phyloP scores from a whole-genome alignment of 1,140 invertebrate species.

The Drosophila leontia region DNA sequence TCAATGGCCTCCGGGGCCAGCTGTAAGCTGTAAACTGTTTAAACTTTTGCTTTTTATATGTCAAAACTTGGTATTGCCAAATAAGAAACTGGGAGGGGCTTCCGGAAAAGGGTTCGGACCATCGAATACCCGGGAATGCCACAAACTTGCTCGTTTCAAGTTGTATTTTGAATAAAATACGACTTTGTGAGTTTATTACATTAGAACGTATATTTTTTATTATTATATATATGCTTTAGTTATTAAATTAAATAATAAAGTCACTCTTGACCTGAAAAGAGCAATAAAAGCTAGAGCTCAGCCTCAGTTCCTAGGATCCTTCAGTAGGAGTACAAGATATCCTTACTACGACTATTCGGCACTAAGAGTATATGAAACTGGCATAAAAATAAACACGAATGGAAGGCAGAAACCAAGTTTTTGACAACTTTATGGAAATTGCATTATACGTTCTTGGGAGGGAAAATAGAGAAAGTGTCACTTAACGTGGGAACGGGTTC shows the following conservation, averaged over 20 bases:
- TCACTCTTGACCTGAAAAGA: no score
- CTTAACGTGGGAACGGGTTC: slow-evolving; percentile 18
- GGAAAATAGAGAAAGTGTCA: slow-evolving; percentile 29
- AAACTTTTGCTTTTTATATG: background rate
- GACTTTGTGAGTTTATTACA: background rate
- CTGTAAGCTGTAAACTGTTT: slow-evolving; percentile 10
- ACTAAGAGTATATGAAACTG: background rate
- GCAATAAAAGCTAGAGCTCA: background rate
- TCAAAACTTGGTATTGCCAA: slow-evolving; percentile 2
- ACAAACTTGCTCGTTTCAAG: background rate
- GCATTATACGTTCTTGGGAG: slow-evolving; percentile 3
- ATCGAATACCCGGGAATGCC: background rate
- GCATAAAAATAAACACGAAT: slow-evolving; percentile 36
- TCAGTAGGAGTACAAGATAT: background rate
- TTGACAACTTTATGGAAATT: slow-evolving; percentile 39
- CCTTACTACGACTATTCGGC: background rate
- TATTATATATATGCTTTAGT: background rate
- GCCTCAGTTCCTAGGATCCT: no score
- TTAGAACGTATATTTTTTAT: background rate
- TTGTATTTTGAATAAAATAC: background rate
- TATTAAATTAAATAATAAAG: background rate
- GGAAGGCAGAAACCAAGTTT: slow-evolving; percentile 24
- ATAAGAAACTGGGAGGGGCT: background rate
- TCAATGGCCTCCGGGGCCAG: slow-evolving; percentile 2
- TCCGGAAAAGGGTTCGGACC: background rate